Conservation (phyloP, 2,797 vertebrate genomes). For the Myotis findleyi region DNA sequence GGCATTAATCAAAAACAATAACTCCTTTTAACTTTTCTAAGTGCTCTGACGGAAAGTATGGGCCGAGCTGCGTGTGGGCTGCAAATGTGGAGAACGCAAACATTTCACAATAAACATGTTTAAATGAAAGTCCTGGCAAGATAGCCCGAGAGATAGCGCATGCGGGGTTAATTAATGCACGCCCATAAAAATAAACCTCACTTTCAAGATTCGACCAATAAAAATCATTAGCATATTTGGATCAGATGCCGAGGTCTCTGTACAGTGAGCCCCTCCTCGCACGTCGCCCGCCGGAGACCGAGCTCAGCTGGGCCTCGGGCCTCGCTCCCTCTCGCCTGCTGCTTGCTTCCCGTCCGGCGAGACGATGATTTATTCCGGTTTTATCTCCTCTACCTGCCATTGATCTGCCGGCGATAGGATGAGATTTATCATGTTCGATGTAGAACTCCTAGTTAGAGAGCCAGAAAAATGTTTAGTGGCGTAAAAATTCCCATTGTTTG, state of each 20-base stretch:
- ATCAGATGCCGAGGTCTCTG: conserved; percentile 89
- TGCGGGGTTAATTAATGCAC: conserved; percentile 98
- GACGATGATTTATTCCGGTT: conserved; percentile 86
- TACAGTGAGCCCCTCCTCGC: conserved; percentile 81
- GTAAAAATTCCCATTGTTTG: conserved; percentile 80
- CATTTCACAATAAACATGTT: conserved; percentile 99
- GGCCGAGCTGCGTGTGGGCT: conserved; percentile 99
- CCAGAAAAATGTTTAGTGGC: conserved; percentile 78
- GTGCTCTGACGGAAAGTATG: conserved; percentile 94
- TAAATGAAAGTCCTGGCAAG: conserved; percentile 98
- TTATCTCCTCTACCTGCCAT: conserved; percentile 86
- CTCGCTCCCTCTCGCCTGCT: conserved; percentile 47
- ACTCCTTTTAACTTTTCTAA: conserved; percentile 95
- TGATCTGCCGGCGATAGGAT: conserved; percentile 85
- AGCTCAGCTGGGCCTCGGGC: conserved; percentile 82
- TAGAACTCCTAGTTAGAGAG: conserved; percentile 76
- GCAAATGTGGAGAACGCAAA: conserved; percentile 98
- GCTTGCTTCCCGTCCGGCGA: conserved; percentile 74
- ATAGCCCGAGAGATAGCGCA: conserved; percentile 97
- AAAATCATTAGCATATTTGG: conserved; percentile 95
- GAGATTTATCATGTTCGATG: conserved; percentile 86
- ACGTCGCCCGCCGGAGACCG: conserved; percentile 71
- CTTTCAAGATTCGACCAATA: conserved; percentile 96
- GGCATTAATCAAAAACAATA: conserved; percentile 99
- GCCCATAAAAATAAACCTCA: conserved; percentile 98